Base-by-base conservation (phyloP, 2,888 invertebrate genomes). In the Cheilosia vulpina region DNA sequence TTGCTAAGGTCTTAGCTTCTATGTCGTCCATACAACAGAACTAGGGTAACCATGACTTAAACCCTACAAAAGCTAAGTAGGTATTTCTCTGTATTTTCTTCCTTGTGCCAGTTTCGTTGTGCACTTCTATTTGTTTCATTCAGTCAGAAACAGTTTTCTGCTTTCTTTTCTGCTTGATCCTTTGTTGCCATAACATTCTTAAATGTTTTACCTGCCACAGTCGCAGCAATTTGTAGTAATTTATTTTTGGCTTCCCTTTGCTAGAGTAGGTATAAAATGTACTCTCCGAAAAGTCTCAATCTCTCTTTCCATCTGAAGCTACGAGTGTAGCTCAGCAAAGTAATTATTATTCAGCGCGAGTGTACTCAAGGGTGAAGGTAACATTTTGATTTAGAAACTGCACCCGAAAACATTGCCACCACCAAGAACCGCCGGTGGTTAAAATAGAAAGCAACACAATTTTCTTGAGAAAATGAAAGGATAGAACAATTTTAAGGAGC, bases 41-140 rank as follows among this genome's bases (percentile, higher is more conserved):
- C 27, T 6, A 27, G 27, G 27, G 27, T 6, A 6, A 27, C 27
- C 13, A 38, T 4, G 13, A 13, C 13, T 38, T 38, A 38, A 13
- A 4, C 13, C 13, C 38, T 38, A 38, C 38, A 38, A 38, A 38
- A 38, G 13, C 38, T 13, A 38, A 38, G 38, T 38, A 38, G 38
- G 3, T 38, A 38, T 38, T 60, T 19, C 58, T 41, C 72, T 38
- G 6, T 27, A 21, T 11, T 31, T 38, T 41, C 21, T n/a, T 31
- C 13, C 47, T 21, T 63, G 34, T 47, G 63, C 38, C 15, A 50
- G 50, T 62, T 69, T 60, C 71, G 68, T 80, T 80, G 75, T 80
- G 53, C 76, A 45, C 62, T 71, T 55, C 60, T 76, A 85, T 80
- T 80, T 85, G 76, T 69, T 76, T 71, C 71, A 80, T 76, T 85